Base-by-base conservation (phyloP, 2,888 invertebrate species). In the Drosophila sordidula region DNA sequence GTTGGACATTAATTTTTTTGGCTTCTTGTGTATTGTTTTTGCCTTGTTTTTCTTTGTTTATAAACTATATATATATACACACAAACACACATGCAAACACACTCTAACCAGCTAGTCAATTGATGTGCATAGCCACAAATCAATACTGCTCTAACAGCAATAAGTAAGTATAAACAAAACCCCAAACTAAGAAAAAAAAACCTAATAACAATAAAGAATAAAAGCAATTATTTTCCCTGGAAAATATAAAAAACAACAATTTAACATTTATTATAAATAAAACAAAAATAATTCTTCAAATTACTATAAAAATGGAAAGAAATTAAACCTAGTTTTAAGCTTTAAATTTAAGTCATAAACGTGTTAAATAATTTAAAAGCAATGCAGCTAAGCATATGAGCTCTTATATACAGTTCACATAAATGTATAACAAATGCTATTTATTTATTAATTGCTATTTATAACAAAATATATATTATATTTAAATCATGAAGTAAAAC, bases 171-270 rank as follows among this genome's bases (percentile, higher is more conserved):
- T 69, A 26, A 58, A 39, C 14, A 59, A 63, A 54, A 34, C 38
- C 26, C 55, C 51, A 62, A 50, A 8, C 22, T 56, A 67, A 42
- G 42, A 51, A 47, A 36, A 51, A 42, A 42, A 58, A 41, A 42
- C 42, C 34, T 41, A 66, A 39, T 64, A 76, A 85, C 80, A 86
- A 86, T 86, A 86, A 86, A 42, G 36, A 59, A 65, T 64, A 76
- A 82, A 90, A 90, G 89, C 89, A 90, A 90, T 90, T 90, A 78
- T 89, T 90, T 89, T 74, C 87, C 61, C 62, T 54, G 34, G 81
- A 80, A 87, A 89, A 75, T 73, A 75, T 70, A 80, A 83, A 86
- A 74, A 34, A 25, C 25, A 73, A 51, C 55, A 55, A 66, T 52
- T 59, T 50, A 61, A 68, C n/a, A 50, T 38, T 14, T 70, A 67